These are phyloP conservation scores for Aulostomus chinensis DNA, from an alignment of 2,797 vertebrate species.

Conservation along the genomic window DNA sequence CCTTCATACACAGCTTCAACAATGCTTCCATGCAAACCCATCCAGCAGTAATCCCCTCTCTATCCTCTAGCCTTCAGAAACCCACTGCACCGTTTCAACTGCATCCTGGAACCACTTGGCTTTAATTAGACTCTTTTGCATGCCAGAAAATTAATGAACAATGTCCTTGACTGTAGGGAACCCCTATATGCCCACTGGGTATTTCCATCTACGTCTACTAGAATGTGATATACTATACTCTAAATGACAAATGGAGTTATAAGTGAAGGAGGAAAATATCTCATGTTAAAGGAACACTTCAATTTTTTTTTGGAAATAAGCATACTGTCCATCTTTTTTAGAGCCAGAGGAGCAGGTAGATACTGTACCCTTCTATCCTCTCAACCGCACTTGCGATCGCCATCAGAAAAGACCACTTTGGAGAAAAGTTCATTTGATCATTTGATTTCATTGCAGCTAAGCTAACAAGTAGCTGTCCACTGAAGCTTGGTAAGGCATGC, in stretches of 20 bases:
- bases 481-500: too few relatives aligned
- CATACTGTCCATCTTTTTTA: too few relatives aligned
- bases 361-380: too few relatives aligned
- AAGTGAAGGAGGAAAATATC: constrained; percentile 16
- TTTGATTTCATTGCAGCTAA: too few relatives aligned
- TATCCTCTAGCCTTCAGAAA: constrained; percentile 23
- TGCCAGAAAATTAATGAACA: constrained; percentile 30
- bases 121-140: constrained; percentile 34
- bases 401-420: too few relatives aligned
- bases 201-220: constrained; percentile 20
- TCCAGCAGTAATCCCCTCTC: constrained; percentile 31
- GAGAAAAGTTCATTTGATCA: too few relatives aligned
- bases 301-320: too few relatives aligned
- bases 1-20: constrained; percentile 4
- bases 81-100: constrained; percentile 21
- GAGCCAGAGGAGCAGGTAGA: too few relatives aligned
- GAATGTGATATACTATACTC: constrained; percentile 17
- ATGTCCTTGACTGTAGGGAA: constrained; percentile 26
- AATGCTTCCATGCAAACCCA: constrained; percentile 29
- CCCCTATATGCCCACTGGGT: constrained; percentile 14
- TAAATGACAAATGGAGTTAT: neutral
- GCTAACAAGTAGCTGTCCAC: too few relatives aligned
- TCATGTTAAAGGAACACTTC: constrained; percentile 16
- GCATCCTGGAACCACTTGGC: constrained; percentile 29
- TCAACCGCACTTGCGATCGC: too few relatives aligned